phyloP scores from a whole-genome alignment of 2,888 invertebrate genomes.

The Calameuta pallipes region DNA sequence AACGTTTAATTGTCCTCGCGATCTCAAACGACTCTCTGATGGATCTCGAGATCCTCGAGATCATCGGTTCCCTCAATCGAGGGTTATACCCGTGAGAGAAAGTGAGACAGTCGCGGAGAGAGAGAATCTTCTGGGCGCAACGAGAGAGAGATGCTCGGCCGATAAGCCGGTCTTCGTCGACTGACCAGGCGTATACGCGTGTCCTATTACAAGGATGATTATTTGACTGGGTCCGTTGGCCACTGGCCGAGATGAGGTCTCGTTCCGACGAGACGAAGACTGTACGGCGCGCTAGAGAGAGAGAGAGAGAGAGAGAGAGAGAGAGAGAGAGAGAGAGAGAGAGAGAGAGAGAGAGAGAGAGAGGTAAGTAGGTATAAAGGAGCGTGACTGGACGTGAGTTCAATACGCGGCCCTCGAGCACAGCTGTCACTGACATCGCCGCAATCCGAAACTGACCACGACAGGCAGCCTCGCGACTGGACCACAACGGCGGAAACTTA shows the following conservation, averaged over 20 bases:
- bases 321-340: constrained; percentile 15
- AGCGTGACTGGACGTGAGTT: constrained; percentile 63
- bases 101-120: not conserved
- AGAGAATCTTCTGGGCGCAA: not conserved
- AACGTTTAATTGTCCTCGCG: not conserved
- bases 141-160: not conserved
- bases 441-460: constrained; percentile 66
- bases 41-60: not conserved
- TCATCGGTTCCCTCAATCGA: not conserved
- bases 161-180: not conserved
- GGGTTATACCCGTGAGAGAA: not conserved
- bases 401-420: constrained; percentile 54
- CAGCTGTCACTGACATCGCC: constrained; percentile 65
- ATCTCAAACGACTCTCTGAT: not conserved
- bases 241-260: constrained; percentile 16
- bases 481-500: constrained; percentile 65
- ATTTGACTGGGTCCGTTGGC: constrained; percentile 37
- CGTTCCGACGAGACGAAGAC: constrained; percentile 32
- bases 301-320: constrained; percentile 15
- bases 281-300: constrained; percentile 25
- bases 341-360: constrained; percentile 20
- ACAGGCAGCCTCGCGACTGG: constrained; percentile 53
- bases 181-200: constrained; percentile 29
- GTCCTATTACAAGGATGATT: constrained; percentile 49
- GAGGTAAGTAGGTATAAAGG: constrained; percentile 63